Evolutionary conservation across 2,797 vertebrate genomes (phyloP).

Genomic region (Poeciliopsis paucimaculata): DNA sequence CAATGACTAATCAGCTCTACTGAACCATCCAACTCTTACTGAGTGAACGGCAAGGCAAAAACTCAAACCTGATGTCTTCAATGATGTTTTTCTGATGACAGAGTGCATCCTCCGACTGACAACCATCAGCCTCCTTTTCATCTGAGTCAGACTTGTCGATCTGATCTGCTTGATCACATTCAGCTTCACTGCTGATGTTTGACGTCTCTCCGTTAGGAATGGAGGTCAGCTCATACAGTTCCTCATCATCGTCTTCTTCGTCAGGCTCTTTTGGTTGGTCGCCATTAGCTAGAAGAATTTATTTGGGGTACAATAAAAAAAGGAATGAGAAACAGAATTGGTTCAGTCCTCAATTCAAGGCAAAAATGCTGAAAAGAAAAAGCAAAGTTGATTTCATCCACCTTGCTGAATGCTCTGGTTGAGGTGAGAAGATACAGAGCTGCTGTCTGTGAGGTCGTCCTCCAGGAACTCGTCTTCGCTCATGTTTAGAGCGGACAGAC

Average conservation of each 20-base stretch:
- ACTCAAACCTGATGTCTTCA: constrained; percentile 81
- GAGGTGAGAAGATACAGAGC: constrained; percentile 50
- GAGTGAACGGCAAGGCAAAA: background rate
- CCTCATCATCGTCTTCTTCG: constrained; percentile 70
- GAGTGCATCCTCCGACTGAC: constrained; percentile 29
- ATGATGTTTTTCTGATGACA: constrained; percentile 67
- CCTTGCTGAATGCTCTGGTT: constrained; percentile 54
- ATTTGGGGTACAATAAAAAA: background rate
- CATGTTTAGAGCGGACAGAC: constrained; percentile 61
- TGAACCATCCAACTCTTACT: background rate
- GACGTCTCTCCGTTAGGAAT: constrained; percentile 38
- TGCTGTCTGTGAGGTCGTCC: constrained; percentile 52
- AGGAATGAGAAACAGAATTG: background rate
- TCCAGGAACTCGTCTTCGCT: constrained; percentile 70
- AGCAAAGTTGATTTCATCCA: constrained; percentile 27
- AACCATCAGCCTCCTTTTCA: constrained; percentile 16
- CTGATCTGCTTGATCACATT: constrained; percentile 41
- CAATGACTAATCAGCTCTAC: background rate
- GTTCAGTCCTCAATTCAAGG: background rate
- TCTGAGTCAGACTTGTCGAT: constrained; percentile 31
- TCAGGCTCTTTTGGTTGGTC: constrained; percentile 34
- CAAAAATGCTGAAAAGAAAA: background rate
- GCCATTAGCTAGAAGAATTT: constrained; percentile 27
- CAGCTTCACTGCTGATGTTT: constrained; percentile 44
- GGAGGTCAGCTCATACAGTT: constrained; percentile 72